A percentile compares a stretch with the other conserved stretches of the same genome.
These are phyloP conservation scores for Muntiacus muntjak DNA, from an alignment of 2,113 vertebrate species.

Conservation along the genomic window DNA sequence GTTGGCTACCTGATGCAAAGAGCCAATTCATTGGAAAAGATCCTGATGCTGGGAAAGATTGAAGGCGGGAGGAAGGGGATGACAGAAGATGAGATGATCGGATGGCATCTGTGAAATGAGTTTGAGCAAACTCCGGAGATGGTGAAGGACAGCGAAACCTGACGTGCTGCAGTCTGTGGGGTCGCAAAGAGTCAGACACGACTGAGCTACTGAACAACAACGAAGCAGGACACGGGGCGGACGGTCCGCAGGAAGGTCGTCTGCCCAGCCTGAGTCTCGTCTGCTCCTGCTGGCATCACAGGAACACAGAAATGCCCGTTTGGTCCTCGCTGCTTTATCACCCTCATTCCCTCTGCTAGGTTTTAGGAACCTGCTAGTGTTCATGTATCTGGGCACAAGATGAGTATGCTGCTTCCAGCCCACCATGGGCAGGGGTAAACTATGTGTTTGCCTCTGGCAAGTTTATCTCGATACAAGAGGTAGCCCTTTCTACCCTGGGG, in stretches of 20 bases:
- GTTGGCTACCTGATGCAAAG: background rate
- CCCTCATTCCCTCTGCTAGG: background rate
- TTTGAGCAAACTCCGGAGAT: background rate
- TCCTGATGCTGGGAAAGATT: background rate
- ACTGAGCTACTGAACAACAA: background rate
- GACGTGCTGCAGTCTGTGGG: background rate
- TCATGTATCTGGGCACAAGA: background rate
- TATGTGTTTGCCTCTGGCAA: background rate
- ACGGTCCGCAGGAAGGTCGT: background rate
- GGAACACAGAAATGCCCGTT: background rate
- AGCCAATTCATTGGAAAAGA: background rate
- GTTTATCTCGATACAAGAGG: no score
- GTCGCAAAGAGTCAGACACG: rapidly evolving
- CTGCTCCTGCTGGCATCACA: background rate
- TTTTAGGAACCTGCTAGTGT: background rate
- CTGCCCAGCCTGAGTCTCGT: background rate
- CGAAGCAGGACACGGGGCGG: background rate
- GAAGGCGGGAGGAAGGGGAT: background rate
- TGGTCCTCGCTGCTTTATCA: background rate
- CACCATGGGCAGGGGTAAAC: background rate
- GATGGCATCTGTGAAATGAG: background rate
- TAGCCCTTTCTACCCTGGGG: background rate
- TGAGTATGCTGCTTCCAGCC: background rate
- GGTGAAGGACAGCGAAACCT: background rate
- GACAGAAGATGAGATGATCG: background rate